Conservation (phyloP, 2,888 invertebrate species). For the Gastrophysa polygoni region DNA sequence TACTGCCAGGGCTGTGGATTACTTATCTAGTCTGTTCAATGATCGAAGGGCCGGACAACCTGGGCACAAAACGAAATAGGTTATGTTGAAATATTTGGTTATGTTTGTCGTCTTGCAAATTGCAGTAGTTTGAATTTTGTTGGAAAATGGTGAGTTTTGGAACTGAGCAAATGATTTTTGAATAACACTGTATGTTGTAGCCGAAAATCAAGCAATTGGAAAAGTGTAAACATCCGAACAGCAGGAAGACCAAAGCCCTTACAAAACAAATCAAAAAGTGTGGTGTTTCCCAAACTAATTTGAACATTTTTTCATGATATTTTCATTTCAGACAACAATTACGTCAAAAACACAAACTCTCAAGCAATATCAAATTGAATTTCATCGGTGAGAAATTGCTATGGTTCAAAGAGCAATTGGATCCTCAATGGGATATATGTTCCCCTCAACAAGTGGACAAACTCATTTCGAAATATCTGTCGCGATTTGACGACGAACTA, state of each 20-base stretch:
- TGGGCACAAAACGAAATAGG: too few species aligned
- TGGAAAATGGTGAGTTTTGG: too few species aligned
- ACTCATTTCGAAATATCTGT: conserved; percentile 53
- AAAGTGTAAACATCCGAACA: conserved; percentile 81
- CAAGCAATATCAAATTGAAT: conserved; percentile 74
- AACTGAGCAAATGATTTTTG: too few species aligned
- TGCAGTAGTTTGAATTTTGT: too few species aligned
- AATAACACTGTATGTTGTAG: conserved; percentile 47
- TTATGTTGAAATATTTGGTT: too few species aligned
- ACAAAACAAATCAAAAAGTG: conserved; percentile 73
- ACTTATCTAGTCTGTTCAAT: too few species aligned
- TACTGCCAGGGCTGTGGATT: too few species aligned
- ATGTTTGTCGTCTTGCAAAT: too few species aligned
- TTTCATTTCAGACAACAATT: conserved; percentile 59
- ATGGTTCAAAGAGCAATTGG: conserved; percentile 77
- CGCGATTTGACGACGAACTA: conserved; percentile 48
- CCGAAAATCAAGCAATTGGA: conserved; percentile 61
- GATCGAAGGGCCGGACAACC: too few species aligned
- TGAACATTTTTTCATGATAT: conserved; percentile 17
- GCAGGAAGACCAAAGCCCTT: conserved; percentile 77
- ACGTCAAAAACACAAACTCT: conserved; percentile 67
- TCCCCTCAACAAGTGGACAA: conserved; percentile 66
- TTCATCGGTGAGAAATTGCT: conserved; percentile 76
- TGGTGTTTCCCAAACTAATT: background rate
- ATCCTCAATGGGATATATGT: conserved; percentile 61